Evolutionary conservation across 1,140 invertebrate genomes (phyloP).

Genomic region (Drosophila auraria): DNA sequence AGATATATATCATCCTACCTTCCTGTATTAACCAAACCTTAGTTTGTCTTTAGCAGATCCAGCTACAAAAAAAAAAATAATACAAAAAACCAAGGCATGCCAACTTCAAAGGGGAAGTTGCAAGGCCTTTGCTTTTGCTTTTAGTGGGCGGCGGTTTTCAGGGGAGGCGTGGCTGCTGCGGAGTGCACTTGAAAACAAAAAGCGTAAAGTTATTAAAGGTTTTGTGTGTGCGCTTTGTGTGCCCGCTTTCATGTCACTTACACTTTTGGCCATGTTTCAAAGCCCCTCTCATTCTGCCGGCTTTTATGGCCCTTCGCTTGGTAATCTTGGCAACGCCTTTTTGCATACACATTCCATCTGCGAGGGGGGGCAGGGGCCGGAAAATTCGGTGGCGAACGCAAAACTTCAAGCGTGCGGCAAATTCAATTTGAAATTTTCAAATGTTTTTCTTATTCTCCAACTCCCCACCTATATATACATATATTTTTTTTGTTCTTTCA

Average conservation of each 20-base stretch:
- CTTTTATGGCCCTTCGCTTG: conserved; percentile 48
- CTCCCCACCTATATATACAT: background rate
- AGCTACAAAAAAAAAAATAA: conserved; percentile 3
- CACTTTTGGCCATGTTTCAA: conserved; percentile 68
- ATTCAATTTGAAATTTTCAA: conserved; percentile 82
- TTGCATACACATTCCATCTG: conserved; percentile 51
- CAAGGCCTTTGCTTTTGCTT: conserved; percentile 41
- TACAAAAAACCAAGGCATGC: conserved; percentile 16
- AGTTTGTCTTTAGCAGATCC: conserved; percentile 18
- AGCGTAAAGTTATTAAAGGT: conserved; percentile 82
- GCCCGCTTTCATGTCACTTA: conserved; percentile 78
- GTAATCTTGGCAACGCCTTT: conserved; percentile 71
- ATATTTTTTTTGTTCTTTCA: conserved; percentile 14
- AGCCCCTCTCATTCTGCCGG: conserved; percentile 28
- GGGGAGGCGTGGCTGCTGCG: conserved; percentile 37
- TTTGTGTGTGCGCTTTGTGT: conserved; percentile 73
- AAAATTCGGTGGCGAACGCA: conserved; percentile 15
- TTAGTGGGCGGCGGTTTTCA: conserved; percentile 25
- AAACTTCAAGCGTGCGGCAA: conserved; percentile 80
- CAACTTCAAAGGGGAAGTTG: conserved; percentile 78
- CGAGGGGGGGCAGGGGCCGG: background rate
- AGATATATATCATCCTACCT: background rate
- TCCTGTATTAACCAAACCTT: background rate
- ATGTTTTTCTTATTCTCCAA: conserved; percentile 64
- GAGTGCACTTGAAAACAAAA: conserved; percentile 81